Evolutionary conservation across 2,888 invertebrate species (phyloP), one percentile per base, ranked within the genome.

Genomic region (Palloptera scutellata): DNA sequence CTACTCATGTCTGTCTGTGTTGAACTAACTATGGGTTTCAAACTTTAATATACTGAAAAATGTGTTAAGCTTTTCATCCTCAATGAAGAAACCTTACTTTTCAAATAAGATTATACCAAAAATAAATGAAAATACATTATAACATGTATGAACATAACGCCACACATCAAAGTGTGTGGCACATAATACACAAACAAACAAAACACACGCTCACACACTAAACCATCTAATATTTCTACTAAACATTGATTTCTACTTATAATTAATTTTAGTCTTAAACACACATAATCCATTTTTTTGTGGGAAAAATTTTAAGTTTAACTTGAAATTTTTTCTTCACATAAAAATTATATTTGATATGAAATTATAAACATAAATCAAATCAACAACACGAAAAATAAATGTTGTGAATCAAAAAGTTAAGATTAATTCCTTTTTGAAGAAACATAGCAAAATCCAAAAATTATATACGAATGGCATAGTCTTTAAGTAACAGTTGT

Each of bases 1-100:
- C 30, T 30, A 30, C 30, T 79, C 75, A 73, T 30, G 30, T 30
- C 30, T 30, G 74, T 80, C 79, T 80, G 77, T 80, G 80, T 80
- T 80, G 79, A 79, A 74, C 72, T 72, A 79, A 79, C 78, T 79
- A 4, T 30, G 30, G 30, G 30, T 30, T 30, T 30, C 30, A 30
- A 30, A 30, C 15, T 42, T 20, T 53, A 53, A 19, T 19, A 15
- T 53, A 15, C 19, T 53, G n/a, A 17, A 19, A 19, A 17, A 13
- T 55, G 5, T 20, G 13, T 5, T 55, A 8, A 30, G 20, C 40
- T 17, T 17, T 55, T 19, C 9, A n/a, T 17, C 19, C 13, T 63
- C 20, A 41, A 43, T 19, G 40, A 20, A 43, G 57, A 64, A 40
- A 53, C 41, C 20, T 30, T 30, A 6, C 6, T 13, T 54, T 17